Evolutionary conservation across 2,113 vertebrate species (phyloP), one percentile per base, ranked within the genome.

Genomic region (Micronycteris hirsuta): DNA sequence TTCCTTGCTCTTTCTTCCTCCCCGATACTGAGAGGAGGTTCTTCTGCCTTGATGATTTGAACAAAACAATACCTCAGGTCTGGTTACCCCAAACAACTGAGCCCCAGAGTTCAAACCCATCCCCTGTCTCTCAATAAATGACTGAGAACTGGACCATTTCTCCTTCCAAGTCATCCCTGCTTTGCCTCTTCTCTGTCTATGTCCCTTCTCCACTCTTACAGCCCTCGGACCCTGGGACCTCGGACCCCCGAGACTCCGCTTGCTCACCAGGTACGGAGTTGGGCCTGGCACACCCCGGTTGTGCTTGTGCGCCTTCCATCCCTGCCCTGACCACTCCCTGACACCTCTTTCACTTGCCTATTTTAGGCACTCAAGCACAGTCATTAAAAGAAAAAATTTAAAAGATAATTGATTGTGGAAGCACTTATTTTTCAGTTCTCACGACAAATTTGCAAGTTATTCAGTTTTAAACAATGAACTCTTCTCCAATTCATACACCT

Each of bases 241-340:
- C 13, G 11, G 28, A 81, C 4, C 7, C 56, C 31, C 15, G 41
- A n/a, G 77, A 19, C 31, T 2, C 31, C 9, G 1, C 36, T 11
- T 8, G 9, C 63, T 68, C 28, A 1, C 24, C 43, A 31, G 47
- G 7, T 54, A 4, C 11, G 15, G 49, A 33, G 49, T 8, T 10
- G 24, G 73, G 38, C 10, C n/a, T 3, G 1, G 49, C 16, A 1
- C 12, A 28, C 22, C 58, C 52, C 33, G 1, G 0, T 1, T 13
- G 7, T 49, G 33, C 12, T 5, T 13, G 9, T 1, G n/a, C 1
- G 15, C 38, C 45, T 43, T n/a, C 15, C 4, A 0, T 15, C 33
- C 61, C 77, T 24, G 8, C 22, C 17, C 61, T 84, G 26, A 82
- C 84, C 24, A 24, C 15, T 19, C 8, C 19, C 65, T 22, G 41